Base-by-base conservation (phyloP, 2,113 vertebrate species). In the Strigops habroptila region DNA sequence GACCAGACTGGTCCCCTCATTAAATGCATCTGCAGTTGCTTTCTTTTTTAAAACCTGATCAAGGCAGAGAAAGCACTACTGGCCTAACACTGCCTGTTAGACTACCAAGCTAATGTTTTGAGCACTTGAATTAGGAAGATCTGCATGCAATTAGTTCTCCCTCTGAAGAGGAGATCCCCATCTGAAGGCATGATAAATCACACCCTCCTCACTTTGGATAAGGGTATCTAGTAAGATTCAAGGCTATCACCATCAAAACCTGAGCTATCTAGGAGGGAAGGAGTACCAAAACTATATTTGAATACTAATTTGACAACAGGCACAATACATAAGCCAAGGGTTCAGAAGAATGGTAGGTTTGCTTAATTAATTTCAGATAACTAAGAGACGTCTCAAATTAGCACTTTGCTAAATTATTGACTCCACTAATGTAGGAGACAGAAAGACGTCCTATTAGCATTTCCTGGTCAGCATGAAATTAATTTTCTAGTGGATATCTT, bases 81-180 rank as follows among this genome's bases (percentile, higher is more conserved):
- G 16, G 9, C 57, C 46, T 63, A 85, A 52, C 14, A 35, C 16
- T 48, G 44, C 19, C 41, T 49, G 19, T 64, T 84, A 55, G 44
- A 60, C 23, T 39, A 87, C 35, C 51, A 46, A 87, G 22, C 8
- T 67, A 30, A 48, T 33, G 4, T 67, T 92, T 57, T 49, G 12
- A 88, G 10, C 18, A 39, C 27, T 57, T 84, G 21, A 75, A 65
- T 43, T 39, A 75, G 27, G 53, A 94, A 67, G 22, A 67, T 21
- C 25, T 74, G 16, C 1, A 1, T 6, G 21, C 10, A 62, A 2
- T n/a, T n/a, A 39, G 7, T 52, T 39, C 13, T 18, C 18, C 2
- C 15, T 75, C 18, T 49, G 28, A 69, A 86, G 15, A 69, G 6
- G 23, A 16, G 10, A 7, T 15, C 4, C 7, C 14, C 6, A 27